Conservation (phyloP, 1,140 invertebrate genomes). For the Cryptotermes secundus region DNA sequence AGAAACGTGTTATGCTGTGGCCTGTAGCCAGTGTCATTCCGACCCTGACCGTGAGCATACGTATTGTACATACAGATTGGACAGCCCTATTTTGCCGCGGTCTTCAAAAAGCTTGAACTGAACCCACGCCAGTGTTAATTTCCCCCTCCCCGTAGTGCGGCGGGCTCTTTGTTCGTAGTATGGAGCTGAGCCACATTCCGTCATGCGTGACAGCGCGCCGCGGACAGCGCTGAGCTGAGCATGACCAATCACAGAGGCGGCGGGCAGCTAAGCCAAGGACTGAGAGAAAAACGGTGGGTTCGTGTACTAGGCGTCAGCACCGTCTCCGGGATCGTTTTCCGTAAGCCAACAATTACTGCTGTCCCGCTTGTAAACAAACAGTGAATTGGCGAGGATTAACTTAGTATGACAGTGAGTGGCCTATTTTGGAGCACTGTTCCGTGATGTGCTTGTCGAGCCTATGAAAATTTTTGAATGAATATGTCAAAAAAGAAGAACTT, state of each 20-base stretch:
- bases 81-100: conserved; percentile 24
- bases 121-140: conserved; percentile 33
- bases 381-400: too few relatives aligned
- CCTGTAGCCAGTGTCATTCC: not conserved
- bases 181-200: conserved; percentile 32
- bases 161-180: conserved; percentile 26
- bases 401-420: too few relatives aligned
- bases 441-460: too few relatives aligned
- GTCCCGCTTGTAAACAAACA: too few relatives aligned
- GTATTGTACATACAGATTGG: not conserved
- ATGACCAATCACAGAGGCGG: conserved; percentile 12
- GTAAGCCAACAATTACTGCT: too few relatives aligned
- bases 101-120: conserved; percentile 25
- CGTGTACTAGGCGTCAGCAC: not conserved
- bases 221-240: not conserved
- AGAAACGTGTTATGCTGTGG: too few relatives aligned
- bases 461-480: too few relatives aligned
- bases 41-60: not conserved
- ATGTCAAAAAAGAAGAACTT: too few relatives aligned
- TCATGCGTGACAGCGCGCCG: conserved; percentile 30
- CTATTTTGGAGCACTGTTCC: too few relatives aligned
- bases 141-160: conserved; percentile 26
- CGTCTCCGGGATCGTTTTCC: not conserved
- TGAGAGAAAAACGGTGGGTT: too few relatives aligned
- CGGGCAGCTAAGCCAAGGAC: not conserved